A percentile compares a stretch with the other conserved stretches of the same genome.
These are phyloP conservation scores for Agapetus fuscipes DNA, from an alignment of 2,888 invertebrate species.

Conservation along the genomic window DNA sequence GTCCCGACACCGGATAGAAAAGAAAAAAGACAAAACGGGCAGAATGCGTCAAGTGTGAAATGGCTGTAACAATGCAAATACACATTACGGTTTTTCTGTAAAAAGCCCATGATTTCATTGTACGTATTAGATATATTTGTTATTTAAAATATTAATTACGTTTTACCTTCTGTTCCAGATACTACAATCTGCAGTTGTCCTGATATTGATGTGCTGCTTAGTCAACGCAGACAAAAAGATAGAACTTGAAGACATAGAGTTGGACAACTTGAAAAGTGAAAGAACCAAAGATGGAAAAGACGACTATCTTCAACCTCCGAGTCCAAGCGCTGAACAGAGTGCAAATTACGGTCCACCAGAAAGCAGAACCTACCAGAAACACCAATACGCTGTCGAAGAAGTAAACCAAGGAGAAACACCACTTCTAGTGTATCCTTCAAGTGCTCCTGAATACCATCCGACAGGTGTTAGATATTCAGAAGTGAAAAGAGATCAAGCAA, in stretches of 20 bases:
- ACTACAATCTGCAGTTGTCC: not conserved
- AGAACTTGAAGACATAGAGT: constrained; percentile 65
- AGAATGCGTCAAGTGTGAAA: too few relatives aligned
- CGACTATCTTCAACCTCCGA: constrained; percentile 10
- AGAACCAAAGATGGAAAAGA: constrained; percentile 27
- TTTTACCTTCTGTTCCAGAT: too few relatives aligned
- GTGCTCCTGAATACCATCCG: constrained; percentile 5
- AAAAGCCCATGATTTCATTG: too few relatives aligned
- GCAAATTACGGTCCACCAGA: constrained; percentile 9
- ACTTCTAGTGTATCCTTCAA: constrained; percentile 3
- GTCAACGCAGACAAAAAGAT: constrained; percentile 47
- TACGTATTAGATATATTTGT: not conserved
- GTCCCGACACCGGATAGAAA: too few relatives aligned
- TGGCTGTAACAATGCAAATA: too few relatives aligned
- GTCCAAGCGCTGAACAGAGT: constrained; percentile 9
- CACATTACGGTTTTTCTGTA: too few relatives aligned
- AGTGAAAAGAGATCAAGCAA: constrained; percentile 6
- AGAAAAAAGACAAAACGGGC: too few relatives aligned
- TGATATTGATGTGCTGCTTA: constrained; percentile 2
- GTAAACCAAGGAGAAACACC: constrained; percentile 14
- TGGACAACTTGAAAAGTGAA: constrained; percentile 56
- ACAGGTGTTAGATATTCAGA: constrained; percentile 8
- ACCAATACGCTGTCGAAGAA: constrained; percentile 20
- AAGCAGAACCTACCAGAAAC: constrained; percentile 2
- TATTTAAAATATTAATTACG: not conserved